Percentiles rank a stretch among this genome's conserved stretches.
phyloP scores from a whole-genome alignment of 2,888 invertebrate species.

The Agrilus mali region DNA sequence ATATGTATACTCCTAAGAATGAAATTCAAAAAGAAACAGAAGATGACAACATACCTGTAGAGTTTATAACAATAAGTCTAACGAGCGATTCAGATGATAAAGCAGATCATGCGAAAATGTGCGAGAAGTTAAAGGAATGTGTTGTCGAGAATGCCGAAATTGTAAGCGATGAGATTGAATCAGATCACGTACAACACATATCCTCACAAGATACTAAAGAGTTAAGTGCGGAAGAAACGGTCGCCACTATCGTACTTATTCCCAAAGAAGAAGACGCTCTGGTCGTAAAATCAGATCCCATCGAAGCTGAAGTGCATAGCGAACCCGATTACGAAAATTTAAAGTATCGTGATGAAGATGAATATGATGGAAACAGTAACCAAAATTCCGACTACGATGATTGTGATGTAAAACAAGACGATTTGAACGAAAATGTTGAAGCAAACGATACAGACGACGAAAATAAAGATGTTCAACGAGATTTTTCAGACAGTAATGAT shows the following conservation, averaged over 20 bases:
- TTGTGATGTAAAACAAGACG: slow-evolving; percentile 27
- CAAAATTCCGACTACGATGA: slow-evolving; percentile 24
- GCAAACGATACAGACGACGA: slow-evolving; percentile 7
- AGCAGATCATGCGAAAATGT: slow-evolving; percentile 36
- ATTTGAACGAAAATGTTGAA: slow-evolving; percentile 17
- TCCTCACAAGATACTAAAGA: too few species aligned
- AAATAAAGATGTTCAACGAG: neutral
- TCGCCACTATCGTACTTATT: slow-evolving; percentile 27
- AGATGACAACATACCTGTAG: slow-evolving; percentile 19
- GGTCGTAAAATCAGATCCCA: slow-evolving; percentile 9
- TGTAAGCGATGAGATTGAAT: slow-evolving; percentile 14
- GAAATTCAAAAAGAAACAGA: slow-evolving; percentile 29
- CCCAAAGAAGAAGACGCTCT: slow-evolving; percentile 16
- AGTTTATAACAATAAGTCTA: too few species aligned
- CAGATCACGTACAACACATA: slow-evolving; percentile 17
- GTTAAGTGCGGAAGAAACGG: slow-evolving; percentile 16
- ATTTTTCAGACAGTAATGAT: neutral
- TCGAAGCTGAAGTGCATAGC: slow-evolving; percentile 17
- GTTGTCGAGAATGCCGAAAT: slow-evolving; percentile 27
- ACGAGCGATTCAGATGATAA: too few species aligned
- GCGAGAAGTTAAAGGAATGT: slow-evolving; percentile 36
- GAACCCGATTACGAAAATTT: slow-evolving; percentile 13
- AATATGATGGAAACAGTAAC: slow-evolving; percentile 10
- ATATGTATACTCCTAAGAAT: slow-evolving; percentile 1
- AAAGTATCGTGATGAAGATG: neutral